These are phyloP conservation scores for Chloropsis hardwickii DNA, from an alignment of 2,113 vertebrate genomes.

Conservation along the genomic window DNA sequence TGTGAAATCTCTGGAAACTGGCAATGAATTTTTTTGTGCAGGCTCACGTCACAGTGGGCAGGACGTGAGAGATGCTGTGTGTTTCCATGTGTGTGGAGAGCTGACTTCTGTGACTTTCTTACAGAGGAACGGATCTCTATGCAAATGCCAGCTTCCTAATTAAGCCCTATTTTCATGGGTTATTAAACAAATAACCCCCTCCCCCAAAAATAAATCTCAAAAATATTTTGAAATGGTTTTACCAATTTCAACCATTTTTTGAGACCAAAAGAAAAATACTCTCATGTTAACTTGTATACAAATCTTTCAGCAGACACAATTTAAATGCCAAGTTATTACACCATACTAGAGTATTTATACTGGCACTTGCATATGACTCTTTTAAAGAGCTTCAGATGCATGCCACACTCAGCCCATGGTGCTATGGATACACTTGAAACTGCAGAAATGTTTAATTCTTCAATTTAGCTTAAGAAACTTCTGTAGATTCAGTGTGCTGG, in stretches of 20 bases:
- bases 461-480: not conserved
- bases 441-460: constrained; percentile 1
- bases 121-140: not conserved
- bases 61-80: not conserved
- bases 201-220: not conserved
- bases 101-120: not conserved
- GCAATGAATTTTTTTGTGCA: not conserved
- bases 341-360: not conserved
- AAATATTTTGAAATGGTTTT: not conserved
- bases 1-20: not conserved
- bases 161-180: not conserved
- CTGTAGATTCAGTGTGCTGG: not conserved
- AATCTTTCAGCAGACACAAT: constrained; percentile 23
- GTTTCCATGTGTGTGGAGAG: not conserved
- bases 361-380: not conserved
- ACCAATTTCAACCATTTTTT: not conserved
- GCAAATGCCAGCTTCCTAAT: not conserved
- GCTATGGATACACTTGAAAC: not conserved
- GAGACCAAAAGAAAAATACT: not conserved
- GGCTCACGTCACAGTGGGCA: not conserved
- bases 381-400: not conserved
- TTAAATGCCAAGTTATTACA: not conserved
- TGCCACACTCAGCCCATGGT: not conserved
- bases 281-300: not conserved
- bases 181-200: not conserved